Conservation (phyloP, 1,140 invertebrate genomes). For the Hermatobates lingyangjiaoensis region DNA sequence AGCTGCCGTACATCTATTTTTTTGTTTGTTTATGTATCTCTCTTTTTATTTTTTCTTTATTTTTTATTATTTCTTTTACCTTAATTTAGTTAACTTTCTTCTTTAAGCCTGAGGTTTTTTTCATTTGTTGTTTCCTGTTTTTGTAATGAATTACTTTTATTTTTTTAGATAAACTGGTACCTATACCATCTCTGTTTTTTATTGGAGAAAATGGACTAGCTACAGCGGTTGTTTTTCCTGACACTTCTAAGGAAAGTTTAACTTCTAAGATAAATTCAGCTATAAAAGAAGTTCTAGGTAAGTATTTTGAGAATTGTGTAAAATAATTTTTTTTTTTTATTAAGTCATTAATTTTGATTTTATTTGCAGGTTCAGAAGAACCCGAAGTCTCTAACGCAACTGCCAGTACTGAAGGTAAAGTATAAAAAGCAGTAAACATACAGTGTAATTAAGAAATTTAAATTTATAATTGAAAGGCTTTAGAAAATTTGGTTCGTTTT, state of each 20-base stretch:
- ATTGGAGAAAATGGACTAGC: slow-evolving; percentile 58
- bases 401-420: slow-evolving; percentile 21
- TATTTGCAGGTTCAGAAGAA: no score
- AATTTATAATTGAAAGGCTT: no score
- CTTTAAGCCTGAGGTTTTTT: no score
- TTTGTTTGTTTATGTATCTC: neutral
- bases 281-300: no score
- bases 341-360: no score
- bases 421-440: slow-evolving; percentile 29
- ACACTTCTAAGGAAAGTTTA: neutral
- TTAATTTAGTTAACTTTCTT: no score
- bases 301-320: no score
- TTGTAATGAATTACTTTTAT: slow-evolving; percentile 6
- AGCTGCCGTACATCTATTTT: neutral
- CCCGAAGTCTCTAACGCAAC: no score
- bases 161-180: slow-evolving; percentile 51
- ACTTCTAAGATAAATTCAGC: neutral
- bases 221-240: slow-evolving; percentile 24
- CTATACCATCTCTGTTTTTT: slow-evolving; percentile 68
- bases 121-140: slow-evolving; percentile 15
- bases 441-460: no score
- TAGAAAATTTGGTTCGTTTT: no score
- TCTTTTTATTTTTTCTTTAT: no score
- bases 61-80: no score
- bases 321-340: neutral